Evolutionary conservation across 2,113 vertebrate genomes (phyloP), one percentile per base, ranked within the genome.

Genomic region (Eupsittula cactorum): DNA sequence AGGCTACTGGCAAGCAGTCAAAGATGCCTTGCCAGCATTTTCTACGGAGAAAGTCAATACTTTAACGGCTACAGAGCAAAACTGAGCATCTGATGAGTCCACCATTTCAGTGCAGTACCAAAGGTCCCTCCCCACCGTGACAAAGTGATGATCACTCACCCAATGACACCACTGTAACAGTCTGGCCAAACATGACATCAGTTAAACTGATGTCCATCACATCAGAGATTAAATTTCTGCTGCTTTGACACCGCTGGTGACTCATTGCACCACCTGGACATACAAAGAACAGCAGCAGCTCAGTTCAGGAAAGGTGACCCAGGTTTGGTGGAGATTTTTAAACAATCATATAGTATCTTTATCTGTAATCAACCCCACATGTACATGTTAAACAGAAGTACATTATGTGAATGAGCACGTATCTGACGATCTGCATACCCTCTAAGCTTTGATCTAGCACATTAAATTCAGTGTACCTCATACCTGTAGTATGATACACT

Each of bases 1-100:
- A 33, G 68, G 69, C 67, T 80, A 62, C 67, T 76, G 86, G 86
- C 93, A 93, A 77, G 78, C 80, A 88, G 84, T 63, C 80, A 91
- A 67, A 79, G 75, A 67, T 76, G 86, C 31, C 59, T 73, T 47
- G 83, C 81, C 91, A 95, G 77, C 89, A 70, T 35, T 94, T 96
- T 89, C 83, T 53, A 27, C 0, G 0, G 44, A 85, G 53, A 91
- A 94, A 77, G 83, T 93, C 86, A 94, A 82, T 94, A 91, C 28
- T 71, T 93, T 5, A 75, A 59, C 29, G 78, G 1, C 29, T 1
- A 83, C 33, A 75, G 60, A 82, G 49, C 29, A 86, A 90, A 75
- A 83, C 23, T 19, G 82, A 88, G 39, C 28, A 68, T 33, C 41
- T 27, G 44, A 70, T n/a, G 29, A 64, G 65, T 49, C 41, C 49